Evolutionary conservation across 2,797 vertebrate genomes (phyloP), one percentile per base, ranked within the genome.

Genomic region (Rhadinocentrus ornatus): DNA sequence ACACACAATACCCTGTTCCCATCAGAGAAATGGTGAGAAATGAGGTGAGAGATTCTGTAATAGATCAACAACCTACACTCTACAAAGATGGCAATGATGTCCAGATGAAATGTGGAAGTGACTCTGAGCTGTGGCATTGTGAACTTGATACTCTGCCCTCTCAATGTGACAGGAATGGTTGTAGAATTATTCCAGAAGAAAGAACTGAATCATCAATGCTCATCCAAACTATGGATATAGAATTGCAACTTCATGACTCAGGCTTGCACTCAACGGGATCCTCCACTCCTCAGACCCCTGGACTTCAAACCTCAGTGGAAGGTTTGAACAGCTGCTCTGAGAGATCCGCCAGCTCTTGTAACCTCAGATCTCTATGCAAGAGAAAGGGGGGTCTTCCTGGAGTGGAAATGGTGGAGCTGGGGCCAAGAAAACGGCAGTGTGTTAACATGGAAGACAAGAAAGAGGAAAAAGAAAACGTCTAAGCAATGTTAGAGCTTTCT

Each of bases 371-470:
- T 0, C 69, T 91, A 1, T 78, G 66, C 48, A 97, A 97, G 85
- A 95, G 97, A 66, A 99, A 97, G 85, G 80, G 93, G 26, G 84
- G 86, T 20, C 81, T 87, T 9, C 37, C 88, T 2, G 73, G 82
- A 35, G 64, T 71, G 24, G 96, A 96, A 1, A 22, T 10, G 32
- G 57, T 65, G 31, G 93, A 92, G 41, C 58, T 56, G 8, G 65
- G 57, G 20, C 80, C 82, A 41, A 92, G 84, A 44, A 97, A 95
- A 91, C 94, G 90, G 92, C 89, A 90, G 46, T 79, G 92, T 15
- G 66, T 55, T 18, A 90, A 78, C 73, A 63, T 77, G 77, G 78
- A 88, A 72, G 75, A 87, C 7, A 20, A 77, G 29, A 48, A 50
- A 13, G 53, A 70, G 22, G 62, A 63, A 54, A 68, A 59, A 18